Evolutionary conservation across 2,888 invertebrate genomes (phyloP), one percentile per base, ranked within the genome.

Genomic region (Sinohyriopsis cumingii): DNA sequence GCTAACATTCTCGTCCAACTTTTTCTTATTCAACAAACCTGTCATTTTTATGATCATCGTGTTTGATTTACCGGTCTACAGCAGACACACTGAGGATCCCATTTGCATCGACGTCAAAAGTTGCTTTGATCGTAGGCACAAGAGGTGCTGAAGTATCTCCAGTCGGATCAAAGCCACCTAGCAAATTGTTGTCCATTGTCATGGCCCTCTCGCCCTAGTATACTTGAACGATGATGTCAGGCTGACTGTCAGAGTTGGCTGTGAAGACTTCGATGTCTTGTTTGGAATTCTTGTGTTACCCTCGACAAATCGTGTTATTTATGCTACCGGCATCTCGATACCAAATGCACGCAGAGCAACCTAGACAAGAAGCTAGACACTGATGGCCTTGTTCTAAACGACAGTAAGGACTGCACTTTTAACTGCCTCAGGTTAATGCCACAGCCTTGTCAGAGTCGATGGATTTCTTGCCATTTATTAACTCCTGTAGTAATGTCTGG

Each of bases 361-460:
- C 65, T 96, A 96, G 1, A 96, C 94, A 24, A 96, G 91, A 7
- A 96, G 91, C 0, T 96, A 94, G 82, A 96, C 97, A 91, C 97
- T 96, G 1, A 98, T 94, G 55, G 87, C 87, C 71, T 91, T 90
- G 33, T 91, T 80, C 76, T 91, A 91, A 86, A 93, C 89, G 92
- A 92, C 96, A 89, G 95, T 95, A 86, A 98, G 92, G 87, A 97
- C 80, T 53, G 87, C 87, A 12, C 87, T 87, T 75, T 87, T 87
- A 19, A 89, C 87, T 53, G 87, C 83, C 12, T 82, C 84, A 24
- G 82, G 82, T 60, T 84, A 98, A 6, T 28, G 98, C 98, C 18
- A 98, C 97, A 84, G 98, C 98, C 91, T 98, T 97, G 91, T 98
- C 97, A 20, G 98, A 97, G 90, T 98, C 97, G 92, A 98, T 86